Base-by-base conservation (phyloP, 2,888 invertebrate species). In the Harpalus rufipes region DNA sequence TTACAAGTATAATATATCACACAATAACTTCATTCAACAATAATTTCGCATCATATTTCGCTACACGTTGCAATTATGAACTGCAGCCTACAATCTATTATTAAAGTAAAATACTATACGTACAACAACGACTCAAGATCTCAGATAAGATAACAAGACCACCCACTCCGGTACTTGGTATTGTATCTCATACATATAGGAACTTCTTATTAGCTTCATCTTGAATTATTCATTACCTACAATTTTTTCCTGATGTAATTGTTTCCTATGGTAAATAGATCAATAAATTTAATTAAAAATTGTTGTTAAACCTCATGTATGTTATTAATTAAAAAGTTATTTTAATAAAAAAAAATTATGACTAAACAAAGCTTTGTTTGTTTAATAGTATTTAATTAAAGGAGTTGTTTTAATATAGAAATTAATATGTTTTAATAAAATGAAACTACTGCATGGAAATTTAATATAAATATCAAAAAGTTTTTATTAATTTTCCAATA, bases 211-310 rank as follows among this genome's bases (percentile, higher is more conserved):
- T 51, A 51, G 32, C 44, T 12, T 51, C 10, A 51, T 51, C 10
- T 51, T 51, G 44, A 6, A 51, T 51, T 51, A 51, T 51, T 51
- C 44, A 51, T 51, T 51, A 51, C 44, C 44, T n/a, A n/a, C n/a
- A 44, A 21, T 21, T 44, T 44, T 44, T 44, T 5, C 44, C 44
- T 21, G 21, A 44, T 44, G 10, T 44, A 51, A 51, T 51, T 51
- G 44, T 51, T 51, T 51, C 5, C 44, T 51, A 51, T 51, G 44
- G 44, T 10, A 51, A 51, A 51, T 51, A 51, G 44, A 51, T 51
- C 44, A 10, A 51, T 51, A 51, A 8, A 12, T 51, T 51, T 51
- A 51, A 51, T 51, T 51, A 51, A 51, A 51, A 51, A 51, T 10
- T 51, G 10, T 44, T 44, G 44, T 12, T 51, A 51, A 51, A 51